Conservation (phyloP, 2,113 vertebrate species). For the Tetrax tetrax region DNA sequence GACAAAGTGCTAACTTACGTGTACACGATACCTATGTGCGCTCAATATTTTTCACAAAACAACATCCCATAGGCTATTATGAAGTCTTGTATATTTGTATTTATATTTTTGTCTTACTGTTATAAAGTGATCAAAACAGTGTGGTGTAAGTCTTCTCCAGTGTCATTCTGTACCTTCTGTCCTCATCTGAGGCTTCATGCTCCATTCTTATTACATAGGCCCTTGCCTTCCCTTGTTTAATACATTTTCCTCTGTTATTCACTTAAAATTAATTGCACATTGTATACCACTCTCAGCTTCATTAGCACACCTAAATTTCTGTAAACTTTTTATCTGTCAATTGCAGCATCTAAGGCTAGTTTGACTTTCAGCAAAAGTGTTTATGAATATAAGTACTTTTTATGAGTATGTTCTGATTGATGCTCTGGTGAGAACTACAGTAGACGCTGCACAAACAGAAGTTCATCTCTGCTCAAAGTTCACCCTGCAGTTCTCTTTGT, state of each 20-base stretch:
- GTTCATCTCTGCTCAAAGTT: background rate
- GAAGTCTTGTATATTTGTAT: background rate
- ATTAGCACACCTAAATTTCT: background rate
- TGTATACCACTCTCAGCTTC: background rate
- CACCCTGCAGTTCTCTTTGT: background rate
- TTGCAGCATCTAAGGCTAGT: background rate
- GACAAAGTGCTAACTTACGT: too few relatives aligned
- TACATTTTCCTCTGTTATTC: background rate
- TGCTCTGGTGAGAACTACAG: background rate
- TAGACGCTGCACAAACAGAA: background rate
- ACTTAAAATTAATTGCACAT: background rate
- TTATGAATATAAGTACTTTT: background rate
- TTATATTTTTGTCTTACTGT: background rate
- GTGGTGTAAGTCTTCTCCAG: background rate
- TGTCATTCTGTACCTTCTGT: background rate
- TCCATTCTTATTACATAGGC: background rate
- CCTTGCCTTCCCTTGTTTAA: background rate
- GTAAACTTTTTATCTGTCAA: background rate
- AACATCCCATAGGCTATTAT: background rate
- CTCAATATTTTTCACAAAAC: background rate
- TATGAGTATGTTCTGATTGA: background rate
- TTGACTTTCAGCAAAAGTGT: background rate
- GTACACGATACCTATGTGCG: accelerated
- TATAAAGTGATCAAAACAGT: background rate
- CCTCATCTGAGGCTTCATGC: background rate